Evolutionary conservation across 1,140 invertebrate genomes (phyloP), one percentile per base, ranked within the genome.

Genomic region (Oncopeltus fasciatus): DNA sequence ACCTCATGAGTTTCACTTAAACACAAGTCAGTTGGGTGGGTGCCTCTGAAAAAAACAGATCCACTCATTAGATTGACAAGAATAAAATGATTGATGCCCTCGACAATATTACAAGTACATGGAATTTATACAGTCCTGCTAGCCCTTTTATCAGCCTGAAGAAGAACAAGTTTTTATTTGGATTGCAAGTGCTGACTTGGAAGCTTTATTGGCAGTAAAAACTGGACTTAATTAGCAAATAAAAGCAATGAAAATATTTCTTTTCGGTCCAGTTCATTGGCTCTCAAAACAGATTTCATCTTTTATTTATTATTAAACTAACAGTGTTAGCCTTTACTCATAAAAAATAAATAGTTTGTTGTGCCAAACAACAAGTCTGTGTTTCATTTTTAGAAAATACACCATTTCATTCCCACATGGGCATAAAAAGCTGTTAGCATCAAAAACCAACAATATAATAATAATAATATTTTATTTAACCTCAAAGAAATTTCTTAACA

Each of bases 41-140:
- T 63, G 61, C 61, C 61, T 63, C 61, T 63, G 61, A 43, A 63
- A 63, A 63, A 63, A 57, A 57, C 38, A 53, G 56, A 63, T 47
- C 61, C 61, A 63, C 27, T 31, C 20, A 56, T 63, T 63, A 63
- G 61, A 62, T 63, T 63, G 58, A 60, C 58, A 60, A 60, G 26
- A 60, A 60, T 60, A 60, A 60, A 46, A 46, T 28, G 29, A 47
- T 46, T 60, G 33, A 60, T 60, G 58, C 58, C 58, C 58, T 28
- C 5, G 8, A 47, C 16, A 33, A 33, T 33, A 27, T 56, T 27
- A 16, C 20, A 29, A 27, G n/a, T 38, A 33, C n/a, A 14, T 57
- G 29, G 16, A 3, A 2, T 57, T 57, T 33, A 18, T 33, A 31
- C 20, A 57, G 26, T 3, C 29, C 18, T 49, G 20, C 28, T 28